Evolutionary conservation across 2,113 vertebrate species (phyloP).

Genomic region (Nerophis ophidion): DNA sequence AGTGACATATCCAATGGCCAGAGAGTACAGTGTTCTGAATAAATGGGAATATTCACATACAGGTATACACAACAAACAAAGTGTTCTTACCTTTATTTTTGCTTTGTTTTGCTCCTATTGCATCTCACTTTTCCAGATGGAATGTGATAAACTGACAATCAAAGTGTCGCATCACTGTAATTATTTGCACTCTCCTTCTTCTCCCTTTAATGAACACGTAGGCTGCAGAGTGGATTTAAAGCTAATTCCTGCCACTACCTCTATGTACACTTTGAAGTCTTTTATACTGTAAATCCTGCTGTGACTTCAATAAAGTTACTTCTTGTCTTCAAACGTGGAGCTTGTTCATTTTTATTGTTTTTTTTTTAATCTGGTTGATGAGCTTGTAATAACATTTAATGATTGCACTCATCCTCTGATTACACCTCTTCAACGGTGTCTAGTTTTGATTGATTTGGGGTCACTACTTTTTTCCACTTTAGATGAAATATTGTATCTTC

Average conservation of each 20-base stretch:
- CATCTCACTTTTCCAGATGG: slow-evolving; percentile 19
- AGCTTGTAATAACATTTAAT: not conserved
- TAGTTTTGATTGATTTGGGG: no score
- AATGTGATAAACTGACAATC: slow-evolving; percentile 68
- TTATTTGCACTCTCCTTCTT: slow-evolving; percentile 45
- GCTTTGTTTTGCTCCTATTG: not conserved
- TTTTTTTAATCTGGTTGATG: slow-evolving; percentile 2
- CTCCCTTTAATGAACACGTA: not conserved
- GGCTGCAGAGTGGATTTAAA: slow-evolving; percentile 28
- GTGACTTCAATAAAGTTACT: slow-evolving; percentile 74
- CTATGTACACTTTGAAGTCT: slow-evolving; percentile 66
- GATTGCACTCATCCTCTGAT: not conserved
- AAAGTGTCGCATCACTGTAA: slow-evolving; percentile 52
- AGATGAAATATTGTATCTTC: no score
- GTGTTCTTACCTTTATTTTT: not conserved
- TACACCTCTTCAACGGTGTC: no score
- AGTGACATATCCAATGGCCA: no score
- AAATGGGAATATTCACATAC: no score
- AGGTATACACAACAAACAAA: not conserved
- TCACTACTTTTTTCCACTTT: no score
- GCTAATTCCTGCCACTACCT: slow-evolving; percentile 70
- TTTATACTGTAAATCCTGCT: slow-evolving; percentile 42
- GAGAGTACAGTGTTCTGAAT: no score
- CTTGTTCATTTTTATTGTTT: not conserved
- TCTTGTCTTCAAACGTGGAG: not conserved